Percentiles rank a stretch among this genome's conserved stretches.
phyloP scores from a whole-genome alignment of 2,113 vertebrate genomes.

The Mus pahari region DNA sequence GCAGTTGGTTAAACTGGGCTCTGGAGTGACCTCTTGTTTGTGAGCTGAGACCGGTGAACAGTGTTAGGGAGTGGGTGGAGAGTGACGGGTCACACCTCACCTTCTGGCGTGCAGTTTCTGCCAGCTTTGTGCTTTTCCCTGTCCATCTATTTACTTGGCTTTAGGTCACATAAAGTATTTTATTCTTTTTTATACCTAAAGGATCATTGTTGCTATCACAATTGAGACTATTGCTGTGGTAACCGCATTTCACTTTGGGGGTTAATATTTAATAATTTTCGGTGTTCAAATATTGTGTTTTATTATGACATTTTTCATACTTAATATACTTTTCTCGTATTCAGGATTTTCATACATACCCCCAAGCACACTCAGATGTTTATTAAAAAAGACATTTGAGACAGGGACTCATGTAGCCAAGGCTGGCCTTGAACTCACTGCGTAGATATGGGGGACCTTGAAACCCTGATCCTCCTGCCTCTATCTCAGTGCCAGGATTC shows the following conservation, averaged over 20 bases:
- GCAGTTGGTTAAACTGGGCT: background rate
- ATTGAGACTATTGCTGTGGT: background rate
- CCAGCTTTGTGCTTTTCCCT: background rate
- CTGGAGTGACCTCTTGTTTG: background rate
- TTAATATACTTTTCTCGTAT: background rate
- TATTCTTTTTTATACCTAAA: background rate
- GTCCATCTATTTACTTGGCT: background rate
- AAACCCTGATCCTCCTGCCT: background rate
- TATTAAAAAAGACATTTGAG: background rate
- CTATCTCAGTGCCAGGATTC: background rate
- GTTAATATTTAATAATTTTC: background rate
- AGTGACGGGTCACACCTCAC: background rate
- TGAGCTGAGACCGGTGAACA: background rate
- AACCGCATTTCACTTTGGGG: background rate
- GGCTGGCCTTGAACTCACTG: background rate
- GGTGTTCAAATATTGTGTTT: background rate
- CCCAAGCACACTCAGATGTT: background rate
- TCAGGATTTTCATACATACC: background rate
- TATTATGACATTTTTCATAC: background rate
- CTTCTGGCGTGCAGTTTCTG: background rate
- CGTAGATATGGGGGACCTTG: too few species aligned
- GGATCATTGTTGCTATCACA: background rate
- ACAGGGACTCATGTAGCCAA: background rate
- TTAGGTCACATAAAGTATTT: background rate
- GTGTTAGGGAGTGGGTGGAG: background rate